Conservation (phyloP, 2,888 invertebrate genomes). For the Elegia similella region DNA sequence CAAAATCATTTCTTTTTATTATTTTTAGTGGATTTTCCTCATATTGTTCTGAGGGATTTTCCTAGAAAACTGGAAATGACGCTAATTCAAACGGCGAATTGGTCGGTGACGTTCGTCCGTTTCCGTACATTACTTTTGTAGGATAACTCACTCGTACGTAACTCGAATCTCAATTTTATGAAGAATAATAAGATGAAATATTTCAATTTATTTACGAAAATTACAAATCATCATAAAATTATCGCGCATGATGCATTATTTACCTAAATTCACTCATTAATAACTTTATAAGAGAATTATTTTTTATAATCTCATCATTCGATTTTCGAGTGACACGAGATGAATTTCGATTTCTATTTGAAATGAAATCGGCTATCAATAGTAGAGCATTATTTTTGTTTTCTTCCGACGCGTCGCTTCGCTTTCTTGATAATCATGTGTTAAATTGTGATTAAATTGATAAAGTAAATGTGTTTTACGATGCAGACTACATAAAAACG, state of each 20-base stretch:
- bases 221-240: too few species aligned
- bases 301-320: not conserved
- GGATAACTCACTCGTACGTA: not conserved
- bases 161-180: not conserved
- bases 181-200: not conserved
- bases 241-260: too few species aligned
- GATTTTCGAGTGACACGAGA: not conserved
- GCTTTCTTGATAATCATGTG: not conserved
- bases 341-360: not conserved
- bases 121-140: not conserved
- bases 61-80: not conserved
- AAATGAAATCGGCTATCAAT: not conserved
- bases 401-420: not conserved
- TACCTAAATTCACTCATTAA: too few species aligned
- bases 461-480: conserved; percentile 8
- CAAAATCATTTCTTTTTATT: too few species aligned
- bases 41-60: not conserved
- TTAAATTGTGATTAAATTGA: not conserved
- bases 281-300: too few species aligned
- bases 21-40: too few species aligned
- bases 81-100: not conserved
- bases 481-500: conserved; percentile 33
- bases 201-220: not conserved
- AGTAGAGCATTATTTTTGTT: not conserved
- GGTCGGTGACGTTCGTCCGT: not conserved